These are phyloP conservation scores for Phrynocephalus guinanensis DNA, from an alignment of 2,797 vertebrate genomes.

Conservation along the genomic window DNA sequence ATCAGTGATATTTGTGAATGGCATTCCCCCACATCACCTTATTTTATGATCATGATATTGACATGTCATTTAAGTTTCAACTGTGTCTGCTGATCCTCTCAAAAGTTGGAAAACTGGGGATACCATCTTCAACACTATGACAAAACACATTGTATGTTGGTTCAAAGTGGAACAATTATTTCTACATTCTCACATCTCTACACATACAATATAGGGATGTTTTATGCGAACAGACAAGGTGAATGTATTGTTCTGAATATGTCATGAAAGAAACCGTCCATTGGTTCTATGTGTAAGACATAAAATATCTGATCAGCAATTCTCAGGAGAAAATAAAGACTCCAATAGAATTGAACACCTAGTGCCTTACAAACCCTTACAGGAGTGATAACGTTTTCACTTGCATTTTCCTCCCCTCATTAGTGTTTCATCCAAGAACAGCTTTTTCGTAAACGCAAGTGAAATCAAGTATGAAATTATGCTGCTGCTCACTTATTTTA, in stretches of 20 bases:
- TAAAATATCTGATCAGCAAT: conserved; percentile 63
- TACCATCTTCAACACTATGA: neutral
- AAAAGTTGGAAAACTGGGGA: no score
- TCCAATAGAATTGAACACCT: conserved; percentile 67
- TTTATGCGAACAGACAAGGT: neutral
- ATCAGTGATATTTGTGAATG: neutral
- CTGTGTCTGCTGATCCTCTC: neutral
- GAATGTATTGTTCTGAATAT: neutral
- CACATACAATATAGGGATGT: neutral
- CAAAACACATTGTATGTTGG: neutral
- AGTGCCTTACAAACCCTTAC: conserved; percentile 57
- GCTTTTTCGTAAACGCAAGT: conserved; percentile 56
- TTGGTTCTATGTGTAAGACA: conserved; percentile 30
- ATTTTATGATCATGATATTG: neutral
- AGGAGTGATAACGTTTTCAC: conserved; percentile 51
- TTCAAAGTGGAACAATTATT: neutral
- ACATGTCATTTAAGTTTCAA: neutral
- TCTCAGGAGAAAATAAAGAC: conserved; percentile 63
- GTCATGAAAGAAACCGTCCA: conserved; percentile 32
- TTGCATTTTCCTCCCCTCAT: conserved; percentile 36
- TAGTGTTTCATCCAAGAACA: conserved; percentile 51
- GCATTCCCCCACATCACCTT: neutral
- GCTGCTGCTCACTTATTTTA: conserved; percentile 53
- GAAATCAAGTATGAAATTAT: conserved; percentile 27
- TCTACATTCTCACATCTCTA: neutral